These are phyloP conservation scores for Philereme vetulata DNA, from an alignment of 2,888 invertebrate genomes.

Conservation along the genomic window DNA sequence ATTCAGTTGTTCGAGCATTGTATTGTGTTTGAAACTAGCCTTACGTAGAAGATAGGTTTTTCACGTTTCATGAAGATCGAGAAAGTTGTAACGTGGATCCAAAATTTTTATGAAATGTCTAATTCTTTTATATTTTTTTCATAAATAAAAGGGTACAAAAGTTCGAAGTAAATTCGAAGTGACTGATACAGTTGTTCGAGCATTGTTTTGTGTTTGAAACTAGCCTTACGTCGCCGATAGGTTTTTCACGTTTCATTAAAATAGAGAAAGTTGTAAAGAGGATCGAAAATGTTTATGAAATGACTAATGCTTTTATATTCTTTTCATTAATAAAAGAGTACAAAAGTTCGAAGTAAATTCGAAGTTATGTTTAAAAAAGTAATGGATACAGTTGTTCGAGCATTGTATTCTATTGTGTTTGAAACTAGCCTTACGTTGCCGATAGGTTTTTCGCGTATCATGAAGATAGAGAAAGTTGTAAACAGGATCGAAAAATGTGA, in stretches of 20 bases:
- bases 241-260: conserved; percentile 31
- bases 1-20: too few species aligned
- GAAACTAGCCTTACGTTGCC: conserved; percentile 58
- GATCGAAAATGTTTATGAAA: conserved; percentile 10
- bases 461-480: conserved; percentile 29
- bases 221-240: conserved; percentile 53
- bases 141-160: too few species aligned
- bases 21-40: conserved; percentile 63
- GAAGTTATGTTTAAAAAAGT: too few species aligned
- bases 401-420: conserved; percentile 57
- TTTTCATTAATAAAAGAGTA: too few species aligned
- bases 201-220: conserved; percentile 59
- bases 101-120: background rate
- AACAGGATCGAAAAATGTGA: conserved; percentile 29
- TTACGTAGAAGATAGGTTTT: conserved; percentile 47
- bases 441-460: conserved; percentile 37
- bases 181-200: too few species aligned
- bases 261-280: conserved; percentile 31
- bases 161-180: too few species aligned
- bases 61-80: conserved; percentile 28
- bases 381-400: too few species aligned
- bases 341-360: too few species aligned
- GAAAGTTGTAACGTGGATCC: conserved; percentile 30
- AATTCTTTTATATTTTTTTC: too few species aligned
- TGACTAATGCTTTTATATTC: too few species aligned